phyloP scores from a whole-genome alignment of 1,140 invertebrate genomes.

The Drosophila tani region DNA sequence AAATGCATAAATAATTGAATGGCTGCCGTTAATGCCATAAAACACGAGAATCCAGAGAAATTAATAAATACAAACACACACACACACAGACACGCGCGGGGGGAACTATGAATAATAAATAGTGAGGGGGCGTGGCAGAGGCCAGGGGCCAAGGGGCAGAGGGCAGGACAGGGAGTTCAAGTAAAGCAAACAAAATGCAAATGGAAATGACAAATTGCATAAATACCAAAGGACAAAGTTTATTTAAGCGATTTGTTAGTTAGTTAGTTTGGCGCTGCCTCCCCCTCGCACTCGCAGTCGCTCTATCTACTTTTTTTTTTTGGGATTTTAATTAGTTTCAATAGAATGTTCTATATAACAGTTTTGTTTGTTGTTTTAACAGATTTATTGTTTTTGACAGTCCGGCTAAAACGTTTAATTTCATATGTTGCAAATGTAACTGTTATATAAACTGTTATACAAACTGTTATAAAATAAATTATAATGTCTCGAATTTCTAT shows the following conservation, averaged over 20 bases:
- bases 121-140: constrained; percentile 17
- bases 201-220: constrained; percentile 75
- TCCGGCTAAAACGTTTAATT: not conserved
- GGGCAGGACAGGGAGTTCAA: not conserved
- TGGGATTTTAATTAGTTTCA: constrained; percentile 11
- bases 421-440: not conserved
- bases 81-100: constrained; percentile 23
- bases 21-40: constrained; percentile 49
- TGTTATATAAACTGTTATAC: constrained; percentile 9
- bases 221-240: constrained; percentile 70
- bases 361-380: not conserved
- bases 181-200: constrained; percentile 65
- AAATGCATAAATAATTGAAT: constrained; percentile 71
- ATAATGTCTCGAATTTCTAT: too few species aligned
- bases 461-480: too few species aligned
- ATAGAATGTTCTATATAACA: not conserved
- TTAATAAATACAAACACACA: constrained; percentile 65
- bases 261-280: constrained; percentile 25
- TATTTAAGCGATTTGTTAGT: constrained; percentile 80
- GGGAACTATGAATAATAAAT: constrained; percentile 75
- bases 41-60: constrained; percentile 57
- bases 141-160: too few species aligned
- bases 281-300: not conserved
- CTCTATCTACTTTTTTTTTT: not conserved
- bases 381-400: not conserved